Evolutionary conservation across 2,113 vertebrate genomes (phyloP), one percentile per base, ranked within the genome.

Genomic region (Archocentrus centrarchus): DNA sequence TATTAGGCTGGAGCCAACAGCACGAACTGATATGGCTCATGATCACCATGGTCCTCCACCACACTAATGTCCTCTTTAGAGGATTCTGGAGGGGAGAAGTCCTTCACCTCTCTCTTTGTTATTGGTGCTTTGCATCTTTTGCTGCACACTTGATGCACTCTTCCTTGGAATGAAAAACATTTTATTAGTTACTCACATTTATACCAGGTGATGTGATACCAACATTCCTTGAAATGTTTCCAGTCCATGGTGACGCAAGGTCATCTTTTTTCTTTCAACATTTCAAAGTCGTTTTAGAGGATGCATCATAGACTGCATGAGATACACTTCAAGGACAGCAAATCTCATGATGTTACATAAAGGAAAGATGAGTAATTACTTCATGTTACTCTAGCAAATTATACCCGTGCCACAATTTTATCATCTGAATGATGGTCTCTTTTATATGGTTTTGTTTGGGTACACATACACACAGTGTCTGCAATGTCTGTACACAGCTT

Each of bases 321-420:
- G 35, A 20, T 37, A 4, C 2, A 61, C 41, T 24, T 75, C 55
- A 80, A 75, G 53, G 7, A 27, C 44, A 58, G 20, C 24, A 14
- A 68, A 32, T 58, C 63, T 44, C 20, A 73, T 55, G 30, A 55
- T 75, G 68, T 77, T 44, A 57, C 58, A 41, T 17, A 55, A 9
- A 75, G 77, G 50, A 88, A 79, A 41, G 63, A n/a, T 13, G 7
- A 13, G 58, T 20, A 62, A 62, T 75, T 75, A 64, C 50, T 30
- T 79, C 2, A 79, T 30, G 9, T 39, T 63, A 44, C 0, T 76
- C 0, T 37, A 57, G 20, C 8, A 63, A 59, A 50, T 57, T 50
- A 50, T 41, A 68, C 44, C 41, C 44, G 14, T 27, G 17, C 47
- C 41, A 68, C 14, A 27, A 18, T 18, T 47, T 63, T 7, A n/a